Evolutionary conservation across 2,888 invertebrate genomes (phyloP).

Genomic region (Barypeithes pellucidus): DNA sequence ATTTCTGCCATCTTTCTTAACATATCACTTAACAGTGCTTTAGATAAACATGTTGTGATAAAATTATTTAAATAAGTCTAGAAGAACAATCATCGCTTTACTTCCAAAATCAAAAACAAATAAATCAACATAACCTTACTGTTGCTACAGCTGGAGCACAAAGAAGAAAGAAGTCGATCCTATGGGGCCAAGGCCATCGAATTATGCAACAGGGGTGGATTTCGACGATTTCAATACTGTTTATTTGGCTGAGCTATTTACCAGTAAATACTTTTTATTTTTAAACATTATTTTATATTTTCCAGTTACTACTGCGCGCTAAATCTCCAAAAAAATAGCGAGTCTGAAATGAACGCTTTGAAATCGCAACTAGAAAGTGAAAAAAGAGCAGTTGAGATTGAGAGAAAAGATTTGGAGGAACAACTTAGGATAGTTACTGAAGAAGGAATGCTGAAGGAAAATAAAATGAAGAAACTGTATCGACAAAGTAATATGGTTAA

Average conservation of each 20-base stretch:
- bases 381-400: not conserved
- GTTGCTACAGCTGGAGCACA: no score
- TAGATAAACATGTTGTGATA: no score
- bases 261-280: not conserved
- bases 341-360: not conserved
- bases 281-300: not conserved
- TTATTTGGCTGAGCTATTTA: no score
- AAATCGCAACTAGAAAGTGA: conserved; percentile 13
- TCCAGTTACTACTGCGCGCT: not conserved
- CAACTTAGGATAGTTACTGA: not conserved
- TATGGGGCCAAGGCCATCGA: no score
- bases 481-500: not conserved
- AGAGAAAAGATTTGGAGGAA: conserved; percentile 1
- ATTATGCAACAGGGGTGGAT: conserved; percentile 5
- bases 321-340: conserved; percentile 1
- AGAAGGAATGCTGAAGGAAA: not conserved
- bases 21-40: no score
- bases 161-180: no score
- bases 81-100: no score
- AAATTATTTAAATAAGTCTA: no score
- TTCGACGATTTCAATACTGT: not conserved
- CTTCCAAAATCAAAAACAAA: no score
- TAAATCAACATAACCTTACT: no score
- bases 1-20: no score
- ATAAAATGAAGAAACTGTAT: not conserved